These are phyloP conservation scores for Philereme vetulata DNA, from an alignment of 2,888 invertebrate genomes.

Conservation along the genomic window DNA sequence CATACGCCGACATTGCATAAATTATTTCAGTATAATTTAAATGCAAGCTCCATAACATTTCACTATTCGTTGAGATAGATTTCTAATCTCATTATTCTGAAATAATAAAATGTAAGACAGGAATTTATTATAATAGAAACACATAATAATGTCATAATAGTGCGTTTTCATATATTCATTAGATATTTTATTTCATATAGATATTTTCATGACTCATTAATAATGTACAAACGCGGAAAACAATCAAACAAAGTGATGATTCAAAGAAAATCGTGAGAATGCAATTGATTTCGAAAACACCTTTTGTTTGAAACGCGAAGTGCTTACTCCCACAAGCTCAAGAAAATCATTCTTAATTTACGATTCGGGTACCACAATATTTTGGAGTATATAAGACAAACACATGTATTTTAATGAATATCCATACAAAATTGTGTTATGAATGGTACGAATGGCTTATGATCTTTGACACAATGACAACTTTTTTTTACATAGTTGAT, in stretches of 20 bases:
- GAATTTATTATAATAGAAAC: slow-evolving; percentile 10
- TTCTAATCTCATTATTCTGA: slow-evolving; percentile 12
- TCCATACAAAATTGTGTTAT: no score
- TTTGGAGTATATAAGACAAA: no score
- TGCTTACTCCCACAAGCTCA: neutral
- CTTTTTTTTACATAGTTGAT: no score
- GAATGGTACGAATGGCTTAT: no score
- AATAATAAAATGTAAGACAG: slow-evolving; percentile 8
- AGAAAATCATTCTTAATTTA: no score
- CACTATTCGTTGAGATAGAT: slow-evolving; percentile 19
- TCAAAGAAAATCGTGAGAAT: slow-evolving; percentile 28
- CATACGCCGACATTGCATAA: slow-evolving; percentile 33
- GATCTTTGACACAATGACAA: no score
- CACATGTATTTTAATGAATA: no score
- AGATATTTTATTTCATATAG: no score
- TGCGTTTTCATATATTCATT: no score
- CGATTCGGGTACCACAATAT: no score
- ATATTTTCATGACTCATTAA: slow-evolving; percentile 22
- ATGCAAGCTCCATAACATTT: slow-evolving; percentile 15
- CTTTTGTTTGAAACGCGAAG: slow-evolving; percentile 53
- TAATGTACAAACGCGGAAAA: slow-evolving; percentile 12
- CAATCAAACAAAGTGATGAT: slow-evolving; percentile 24
- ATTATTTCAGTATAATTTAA: slow-evolving; percentile 19
- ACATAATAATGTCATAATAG: slow-evolving; percentile 17
- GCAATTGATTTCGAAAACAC: slow-evolving; percentile 40